Conservation (phyloP, 1,140 invertebrate species). For the Drosophila novamexicana region DNA sequence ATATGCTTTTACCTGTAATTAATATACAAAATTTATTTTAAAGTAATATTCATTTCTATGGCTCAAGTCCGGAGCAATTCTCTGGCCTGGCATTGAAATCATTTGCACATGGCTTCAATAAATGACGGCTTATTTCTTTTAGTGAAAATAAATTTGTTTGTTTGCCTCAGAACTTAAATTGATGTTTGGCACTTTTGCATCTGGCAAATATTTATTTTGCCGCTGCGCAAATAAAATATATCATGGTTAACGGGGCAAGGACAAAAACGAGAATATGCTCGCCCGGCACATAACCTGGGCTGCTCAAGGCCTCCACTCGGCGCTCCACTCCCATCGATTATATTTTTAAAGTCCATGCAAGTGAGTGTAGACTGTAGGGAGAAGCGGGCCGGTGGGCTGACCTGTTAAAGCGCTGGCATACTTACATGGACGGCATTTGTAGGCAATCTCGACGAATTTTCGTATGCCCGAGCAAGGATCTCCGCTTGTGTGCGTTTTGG, state of each 20-base stretch:
- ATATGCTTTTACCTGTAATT: too few relatives aligned
- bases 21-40: too few relatives aligned
- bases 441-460: slow-evolving; percentile 96
- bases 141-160: slow-evolving; percentile 59
- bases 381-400: slow-evolving; percentile 24
- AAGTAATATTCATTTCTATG: too few relatives aligned
- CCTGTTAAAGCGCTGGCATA: slow-evolving; percentile 78
- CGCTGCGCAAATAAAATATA: slow-evolving; percentile 59
- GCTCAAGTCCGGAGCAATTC: background rate
- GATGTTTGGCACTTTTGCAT: slow-evolving; percentile 63
- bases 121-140: slow-evolving; percentile 23
- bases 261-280: slow-evolving; percentile 30
- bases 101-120: slow-evolving; percentile 20
- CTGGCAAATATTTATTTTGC: slow-evolving; percentile 63
- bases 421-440: slow-evolving; percentile 97
- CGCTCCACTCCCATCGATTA: slow-evolving; percentile 42
- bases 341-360: slow-evolving; percentile 37
- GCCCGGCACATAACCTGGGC: slow-evolving; percentile 22
- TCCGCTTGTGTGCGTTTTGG: slow-evolving; percentile 89
- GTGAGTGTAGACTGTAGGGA: slow-evolving; percentile 14
- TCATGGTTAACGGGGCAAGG: slow-evolving; percentile 48
- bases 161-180: slow-evolving; percentile 56
- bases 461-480: slow-evolving; percentile 94
- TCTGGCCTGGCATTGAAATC: background rate
- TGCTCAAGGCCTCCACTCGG: background rate